Evolutionary conservation across 2,113 vertebrate genomes (phyloP).

Genomic region (Hemibagrus wyckioides): DNA sequence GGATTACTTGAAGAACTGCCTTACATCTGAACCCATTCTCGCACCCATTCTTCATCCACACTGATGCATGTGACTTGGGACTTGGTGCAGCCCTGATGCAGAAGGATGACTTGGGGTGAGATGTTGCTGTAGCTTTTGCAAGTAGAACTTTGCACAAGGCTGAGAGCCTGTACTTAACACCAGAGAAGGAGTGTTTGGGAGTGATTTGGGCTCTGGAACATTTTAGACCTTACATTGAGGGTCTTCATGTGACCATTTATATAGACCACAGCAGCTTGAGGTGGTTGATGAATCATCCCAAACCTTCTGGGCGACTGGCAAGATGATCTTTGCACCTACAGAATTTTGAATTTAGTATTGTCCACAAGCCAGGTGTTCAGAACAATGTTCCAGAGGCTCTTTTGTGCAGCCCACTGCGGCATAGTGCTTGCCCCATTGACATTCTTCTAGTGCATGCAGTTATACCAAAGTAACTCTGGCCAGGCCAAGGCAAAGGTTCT

Average conservation of each 20-base stretch:
- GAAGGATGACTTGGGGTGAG: not conserved
- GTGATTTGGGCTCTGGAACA: constrained; percentile 43
- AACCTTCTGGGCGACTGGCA: not conserved
- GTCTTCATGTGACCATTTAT: constrained; percentile 7
- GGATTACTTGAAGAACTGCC: not conserved
- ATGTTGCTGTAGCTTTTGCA: constrained; percentile 14
- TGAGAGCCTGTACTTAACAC: constrained; percentile 7
- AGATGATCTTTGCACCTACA: not conserved
- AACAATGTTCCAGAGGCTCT: constrained; percentile 8
- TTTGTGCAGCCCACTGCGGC: not conserved
- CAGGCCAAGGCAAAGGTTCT: not conserved
- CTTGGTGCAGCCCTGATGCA: constrained; percentile 11
- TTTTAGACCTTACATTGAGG: constrained; percentile 25
- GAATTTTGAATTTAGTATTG: not conserved
- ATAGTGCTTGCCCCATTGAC: not conserved
- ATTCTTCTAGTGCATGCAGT: not conserved
- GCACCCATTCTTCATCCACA: constrained; percentile 18
- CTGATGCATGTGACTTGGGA: not conserved
- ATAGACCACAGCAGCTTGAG: constrained; percentile 18
- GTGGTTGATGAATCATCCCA: constrained; percentile 6
- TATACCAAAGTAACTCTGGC: constrained; percentile 17
- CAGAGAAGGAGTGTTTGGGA: not conserved
- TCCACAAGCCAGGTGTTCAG: not conserved
- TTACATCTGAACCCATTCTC: constrained; percentile 5
- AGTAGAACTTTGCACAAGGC: constrained; percentile 3